These are phyloP conservation scores for Dendrolimus punctatus DNA, from an alignment of 1,140 invertebrate genomes.

Conservation along the genomic window DNA sequence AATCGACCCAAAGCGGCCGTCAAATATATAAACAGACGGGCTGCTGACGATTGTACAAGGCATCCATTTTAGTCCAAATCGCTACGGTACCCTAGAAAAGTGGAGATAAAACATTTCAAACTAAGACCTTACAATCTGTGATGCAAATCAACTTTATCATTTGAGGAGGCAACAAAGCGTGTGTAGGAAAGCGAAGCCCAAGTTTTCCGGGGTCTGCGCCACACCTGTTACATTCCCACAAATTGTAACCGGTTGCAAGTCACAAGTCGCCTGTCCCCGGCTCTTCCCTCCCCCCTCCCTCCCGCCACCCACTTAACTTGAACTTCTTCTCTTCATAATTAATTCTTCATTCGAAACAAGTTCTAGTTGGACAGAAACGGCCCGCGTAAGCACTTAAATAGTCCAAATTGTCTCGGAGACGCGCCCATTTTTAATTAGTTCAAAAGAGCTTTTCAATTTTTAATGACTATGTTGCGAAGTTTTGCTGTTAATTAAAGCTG, in stretches of 20 bases:
- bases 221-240: constrained; percentile 66
- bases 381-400: constrained; percentile 64
- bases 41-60: no score
- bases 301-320: constrained; percentile 38
- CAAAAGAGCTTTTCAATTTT: constrained; percentile 59
- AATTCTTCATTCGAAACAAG: constrained; percentile 70
- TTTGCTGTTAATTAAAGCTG: constrained; percentile 28
- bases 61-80: no score
- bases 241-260: constrained; percentile 60
- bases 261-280: constrained; percentile 40
- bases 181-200: constrained; percentile 36
- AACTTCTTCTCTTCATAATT: constrained; percentile 64
- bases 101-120: constrained; percentile 12
- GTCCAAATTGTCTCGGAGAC: constrained; percentile 61
- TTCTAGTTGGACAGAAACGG: constrained; percentile 51
- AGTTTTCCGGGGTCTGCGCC: constrained; percentile 47
- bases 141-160: constrained; percentile 69
- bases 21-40: no score
- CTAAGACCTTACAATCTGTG: constrained; percentile 49
- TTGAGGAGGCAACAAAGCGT: constrained; percentile 62
- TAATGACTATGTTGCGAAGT: constrained; percentile 54
- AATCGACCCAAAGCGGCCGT: no score
- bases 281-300: no score
- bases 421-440: constrained; percentile 68
- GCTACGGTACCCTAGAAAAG: background rate